Conservation (phyloP, 2,888 invertebrate genomes). For the Eilema caniola region DNA sequence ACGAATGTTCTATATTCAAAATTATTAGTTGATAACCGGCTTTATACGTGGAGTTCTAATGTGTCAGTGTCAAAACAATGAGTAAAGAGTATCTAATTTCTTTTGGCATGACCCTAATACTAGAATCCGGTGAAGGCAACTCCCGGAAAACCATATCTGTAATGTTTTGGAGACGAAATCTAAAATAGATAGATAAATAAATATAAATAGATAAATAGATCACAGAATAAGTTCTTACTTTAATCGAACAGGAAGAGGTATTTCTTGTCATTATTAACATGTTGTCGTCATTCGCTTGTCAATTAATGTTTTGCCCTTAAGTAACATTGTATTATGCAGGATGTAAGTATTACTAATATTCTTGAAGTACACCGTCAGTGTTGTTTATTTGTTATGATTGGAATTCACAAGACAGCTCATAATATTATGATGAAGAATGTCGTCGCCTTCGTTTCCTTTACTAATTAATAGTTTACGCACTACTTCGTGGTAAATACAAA, state of each 20-base stretch:
- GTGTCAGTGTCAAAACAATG: too few relatives aligned
- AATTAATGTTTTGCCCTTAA: not conserved
- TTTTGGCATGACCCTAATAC: too few relatives aligned
- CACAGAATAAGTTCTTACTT: not conserved
- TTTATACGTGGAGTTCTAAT: too few relatives aligned
- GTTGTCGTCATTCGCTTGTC: not conserved
- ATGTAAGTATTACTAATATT: not conserved
- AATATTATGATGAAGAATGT: conserved; percentile 14
- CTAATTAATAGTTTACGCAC: not conserved
- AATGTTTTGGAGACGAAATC: not conserved
- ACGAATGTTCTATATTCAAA: too few relatives aligned
- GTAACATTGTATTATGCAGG: not conserved
- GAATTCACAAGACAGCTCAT: conserved; percentile 14
- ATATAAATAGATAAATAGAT: too few relatives aligned
- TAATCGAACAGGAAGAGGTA: not conserved
- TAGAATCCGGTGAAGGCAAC: not conserved
- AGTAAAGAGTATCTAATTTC: too few relatives aligned
- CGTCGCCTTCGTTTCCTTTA: conserved; percentile 6
- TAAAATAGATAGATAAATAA: too few relatives aligned
- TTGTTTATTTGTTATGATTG: conserved; percentile 13
- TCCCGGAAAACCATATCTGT: not conserved
- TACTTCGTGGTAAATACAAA: not conserved
- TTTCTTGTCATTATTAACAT: not conserved
- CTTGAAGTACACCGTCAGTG: not conserved
- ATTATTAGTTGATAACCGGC: too few relatives aligned